Conservation (phyloP, 1,140 invertebrate species). For the Lerema accius region DNA sequence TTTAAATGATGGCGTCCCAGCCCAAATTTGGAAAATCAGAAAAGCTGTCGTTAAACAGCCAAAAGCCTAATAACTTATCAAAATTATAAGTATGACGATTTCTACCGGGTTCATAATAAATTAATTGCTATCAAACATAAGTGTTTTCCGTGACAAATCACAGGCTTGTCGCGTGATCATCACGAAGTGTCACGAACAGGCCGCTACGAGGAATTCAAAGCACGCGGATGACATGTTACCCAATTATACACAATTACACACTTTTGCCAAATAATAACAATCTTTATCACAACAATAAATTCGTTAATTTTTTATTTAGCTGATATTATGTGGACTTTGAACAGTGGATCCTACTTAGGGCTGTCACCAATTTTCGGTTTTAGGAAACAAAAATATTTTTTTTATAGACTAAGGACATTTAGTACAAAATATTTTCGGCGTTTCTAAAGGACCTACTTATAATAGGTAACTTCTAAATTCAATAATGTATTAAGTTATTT, state of each 20-base stretch:
- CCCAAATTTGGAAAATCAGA: no score
- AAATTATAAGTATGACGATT: no score
- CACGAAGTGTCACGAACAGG: not conserved
- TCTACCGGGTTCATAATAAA: not conserved
- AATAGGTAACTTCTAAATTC: no score
- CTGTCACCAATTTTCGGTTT: not conserved
- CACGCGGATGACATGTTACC: not conserved
- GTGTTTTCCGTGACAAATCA: not conserved
- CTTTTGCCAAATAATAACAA: slow-evolving; percentile 7
- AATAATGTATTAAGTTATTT: no score
- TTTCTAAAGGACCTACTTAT: no score
- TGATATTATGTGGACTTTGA: slow-evolving; percentile 11
- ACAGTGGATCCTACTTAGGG: not conserved
- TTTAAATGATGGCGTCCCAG: no score
- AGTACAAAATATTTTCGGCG: no score
- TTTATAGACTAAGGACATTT: no score
- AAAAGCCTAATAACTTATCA: no score
- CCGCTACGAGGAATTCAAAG: not conserved
- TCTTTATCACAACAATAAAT: slow-evolving; percentile 6
- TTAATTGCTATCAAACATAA: not conserved
- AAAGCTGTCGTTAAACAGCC: no score
- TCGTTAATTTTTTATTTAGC: not conserved
- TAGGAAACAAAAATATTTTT: no score
- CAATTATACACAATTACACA: not conserved
- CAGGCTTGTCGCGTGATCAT: not conserved